Evolutionary conservation across 2,113 vertebrate species (phyloP).

Genomic region (Ceuthmochares aereus): DNA sequence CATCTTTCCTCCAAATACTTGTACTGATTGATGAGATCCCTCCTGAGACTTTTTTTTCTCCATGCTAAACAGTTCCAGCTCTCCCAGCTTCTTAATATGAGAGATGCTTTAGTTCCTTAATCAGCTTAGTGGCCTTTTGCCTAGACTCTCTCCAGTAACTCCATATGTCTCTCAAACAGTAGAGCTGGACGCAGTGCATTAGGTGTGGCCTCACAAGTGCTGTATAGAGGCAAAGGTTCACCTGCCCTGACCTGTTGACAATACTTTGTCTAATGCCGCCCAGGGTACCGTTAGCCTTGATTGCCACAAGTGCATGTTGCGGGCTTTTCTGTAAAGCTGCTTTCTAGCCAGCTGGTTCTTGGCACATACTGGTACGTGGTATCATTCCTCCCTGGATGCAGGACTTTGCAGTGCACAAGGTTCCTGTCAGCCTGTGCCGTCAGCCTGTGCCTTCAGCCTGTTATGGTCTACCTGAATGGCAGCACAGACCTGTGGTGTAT

Average conservation of each 20-base stretch:
- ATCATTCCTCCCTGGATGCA: not conserved
- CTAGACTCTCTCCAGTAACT: not conserved
- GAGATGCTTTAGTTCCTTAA: not conserved
- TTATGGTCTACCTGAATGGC: not conserved
- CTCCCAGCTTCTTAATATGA: not conserved
- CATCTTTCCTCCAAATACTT: not conserved
- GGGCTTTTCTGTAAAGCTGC: not conserved
- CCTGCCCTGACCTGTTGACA: not conserved
- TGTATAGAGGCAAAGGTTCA: not conserved
- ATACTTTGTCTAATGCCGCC: not conserved
- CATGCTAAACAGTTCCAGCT: not conserved
- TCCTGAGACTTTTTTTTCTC: not conserved
- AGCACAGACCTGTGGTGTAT: not conserved
- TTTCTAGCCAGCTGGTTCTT: not conserved
- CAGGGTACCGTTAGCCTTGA: not conserved
- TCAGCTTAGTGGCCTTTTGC: not conserved
- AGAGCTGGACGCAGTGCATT: not conserved
- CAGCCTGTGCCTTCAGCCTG: not conserved
- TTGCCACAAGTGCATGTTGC: fast-evolving
- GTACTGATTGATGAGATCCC: not conserved
- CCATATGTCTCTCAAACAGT: not conserved
- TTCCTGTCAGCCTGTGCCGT: not conserved
- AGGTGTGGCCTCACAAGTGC: not conserved
- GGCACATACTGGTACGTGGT: too few species aligned
- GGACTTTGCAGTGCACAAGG: not conserved